Conservation (phyloP, 2,797 vertebrate genomes). For the Eurystomus glaucurus region DNA sequence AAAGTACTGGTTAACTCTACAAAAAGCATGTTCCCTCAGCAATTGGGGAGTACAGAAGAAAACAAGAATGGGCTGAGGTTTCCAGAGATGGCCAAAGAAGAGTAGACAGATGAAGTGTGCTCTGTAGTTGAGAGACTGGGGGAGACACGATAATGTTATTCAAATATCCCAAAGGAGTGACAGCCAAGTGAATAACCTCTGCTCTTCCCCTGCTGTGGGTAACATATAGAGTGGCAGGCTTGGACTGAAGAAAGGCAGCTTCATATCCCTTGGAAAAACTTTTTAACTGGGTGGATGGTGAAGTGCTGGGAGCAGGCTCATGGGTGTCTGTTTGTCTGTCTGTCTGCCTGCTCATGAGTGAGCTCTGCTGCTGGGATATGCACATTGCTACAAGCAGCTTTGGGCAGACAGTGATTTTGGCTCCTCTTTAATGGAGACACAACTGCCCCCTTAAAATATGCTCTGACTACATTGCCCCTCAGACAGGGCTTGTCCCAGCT, state of each 20-base stretch:
- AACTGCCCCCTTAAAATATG: neutral
- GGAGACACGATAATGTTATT: neutral
- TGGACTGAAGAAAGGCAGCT: neutral
- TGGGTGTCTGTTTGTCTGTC: neutral
- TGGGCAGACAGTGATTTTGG: neutral
- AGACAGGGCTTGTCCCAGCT: neutral
- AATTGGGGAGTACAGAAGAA: neutral
- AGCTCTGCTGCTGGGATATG: neutral
- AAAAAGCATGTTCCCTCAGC: neutral
- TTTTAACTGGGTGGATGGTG: neutral
- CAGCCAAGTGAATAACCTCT: neutral
- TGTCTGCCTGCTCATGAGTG: neutral
- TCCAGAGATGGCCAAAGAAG: neutral
- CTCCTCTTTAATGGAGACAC: neutral
- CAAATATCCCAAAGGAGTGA: neutral
- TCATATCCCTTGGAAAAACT: neutral
- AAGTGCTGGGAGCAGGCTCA: neutral
- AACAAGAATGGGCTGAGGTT: neutral
- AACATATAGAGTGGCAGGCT: neutral
- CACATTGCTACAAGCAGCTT: neutral
- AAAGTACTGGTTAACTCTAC: neutral
- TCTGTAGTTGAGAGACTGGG: neutral
- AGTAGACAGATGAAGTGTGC: neutral
- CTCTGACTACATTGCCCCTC: neutral
- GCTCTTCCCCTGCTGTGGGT: fast-evolving